Evolutionary conservation across 1,140 invertebrate genomes (phyloP), one percentile per base, ranked within the genome.

Genomic region (Lordiphosa collinella): DNA sequence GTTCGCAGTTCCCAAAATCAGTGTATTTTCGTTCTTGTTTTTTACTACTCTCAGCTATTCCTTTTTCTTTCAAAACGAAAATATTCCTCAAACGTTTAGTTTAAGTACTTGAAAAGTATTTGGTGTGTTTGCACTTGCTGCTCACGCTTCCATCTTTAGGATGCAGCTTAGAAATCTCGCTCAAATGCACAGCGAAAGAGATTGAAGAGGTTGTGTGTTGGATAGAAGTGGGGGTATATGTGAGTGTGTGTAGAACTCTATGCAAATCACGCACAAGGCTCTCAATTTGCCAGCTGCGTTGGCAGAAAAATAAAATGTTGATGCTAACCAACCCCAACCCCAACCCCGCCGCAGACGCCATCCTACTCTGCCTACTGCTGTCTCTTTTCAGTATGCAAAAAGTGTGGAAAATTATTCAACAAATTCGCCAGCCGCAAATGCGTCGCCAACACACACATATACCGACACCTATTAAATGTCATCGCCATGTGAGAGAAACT

Each of bases 201-300:
- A 44, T 29, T 22, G 11, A n/a, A 29, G 9, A 43, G 11, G 7
- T 8, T 18, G 18, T 4, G 10, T 1, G 35, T 0, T 2, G n/a
- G 35, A 4, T 5, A 11, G 10, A 3, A 12, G 6, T 3, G 11
- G 4, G 16, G n/a, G n/a, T n/a, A n/a, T n/a, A n/a, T 40, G 41
- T 8, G 11, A 25, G 22, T 40, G 8, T 22, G 34, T n/a, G 41
- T 32, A 22, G 29, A 10, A 37, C 43, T 64, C 60, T 58, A 64
- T 68, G 65, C 54, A 69, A 60, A 65, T 69, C 50, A 54, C 51
- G 56, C 49, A 49, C 50, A 49, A 54, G 49, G 31, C 55, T 60
- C 50, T 47, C 51, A 56, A 62, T 46, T 66, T 62, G 58, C 32
- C 57, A 54, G 62, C 40, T 62, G 62, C 62, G 34, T 54, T 50